Conservation (phyloP, 2,113 vertebrate species). For the Actinemys pallida region DNA sequence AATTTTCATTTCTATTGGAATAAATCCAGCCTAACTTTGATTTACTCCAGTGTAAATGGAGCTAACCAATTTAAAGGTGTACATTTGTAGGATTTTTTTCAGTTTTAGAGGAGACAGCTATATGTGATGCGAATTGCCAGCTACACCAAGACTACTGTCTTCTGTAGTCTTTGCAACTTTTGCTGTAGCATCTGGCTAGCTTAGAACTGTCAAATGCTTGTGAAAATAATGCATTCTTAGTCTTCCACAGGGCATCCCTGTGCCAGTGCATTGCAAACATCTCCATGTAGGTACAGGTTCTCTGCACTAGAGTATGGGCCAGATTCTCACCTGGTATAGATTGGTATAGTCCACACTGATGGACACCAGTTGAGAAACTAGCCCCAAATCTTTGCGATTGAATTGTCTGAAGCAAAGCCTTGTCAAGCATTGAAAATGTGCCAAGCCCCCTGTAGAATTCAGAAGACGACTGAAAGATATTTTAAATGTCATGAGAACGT, state of each 20-base stretch:
- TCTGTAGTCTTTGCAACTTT: neutral
- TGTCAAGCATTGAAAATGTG: too few relatives aligned
- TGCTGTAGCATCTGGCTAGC: neutral
- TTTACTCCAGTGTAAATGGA: neutral
- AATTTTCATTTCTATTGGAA: neutral
- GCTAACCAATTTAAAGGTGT: neutral
- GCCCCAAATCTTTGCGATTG: neutral
- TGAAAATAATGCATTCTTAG: too few relatives aligned
- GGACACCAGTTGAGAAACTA: neutral
- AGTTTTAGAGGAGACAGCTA: neutral
- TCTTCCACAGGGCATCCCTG: neutral
- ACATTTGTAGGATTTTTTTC: neutral
- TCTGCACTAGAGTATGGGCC: neutral
- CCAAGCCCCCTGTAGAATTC: too few relatives aligned
- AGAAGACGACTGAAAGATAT: too few relatives aligned
- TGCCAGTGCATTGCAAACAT: neutral
- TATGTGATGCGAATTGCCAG: neutral
- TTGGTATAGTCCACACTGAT: neutral
- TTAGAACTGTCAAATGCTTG: neutral
- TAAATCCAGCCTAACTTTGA: neutral
- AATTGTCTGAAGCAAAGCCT: neutral
- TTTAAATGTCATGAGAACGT: too few relatives aligned
- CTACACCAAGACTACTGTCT: rapidly evolving
- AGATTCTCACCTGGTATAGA: neutral
- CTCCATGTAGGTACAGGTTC: neutral